Evolutionary conservation across 2,888 invertebrate genomes (phyloP).

Genomic region (Sarcophaga carnaria): DNA sequence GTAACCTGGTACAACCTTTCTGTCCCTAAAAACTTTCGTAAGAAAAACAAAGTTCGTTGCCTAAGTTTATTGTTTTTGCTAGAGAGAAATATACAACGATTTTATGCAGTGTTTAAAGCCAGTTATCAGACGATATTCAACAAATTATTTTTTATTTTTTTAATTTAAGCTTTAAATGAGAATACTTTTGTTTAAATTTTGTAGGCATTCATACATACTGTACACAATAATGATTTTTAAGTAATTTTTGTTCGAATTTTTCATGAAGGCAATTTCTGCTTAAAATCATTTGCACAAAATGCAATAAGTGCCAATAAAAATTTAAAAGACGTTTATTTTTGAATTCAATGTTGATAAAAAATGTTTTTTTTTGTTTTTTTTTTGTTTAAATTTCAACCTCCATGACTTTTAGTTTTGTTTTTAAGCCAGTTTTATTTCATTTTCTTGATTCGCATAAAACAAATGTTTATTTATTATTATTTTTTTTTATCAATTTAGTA

Average conservation of each 20-base stretch:
- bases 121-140: no score
- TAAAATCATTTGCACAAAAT: not conserved
- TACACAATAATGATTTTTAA: not conserved
- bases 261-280: not conserved
- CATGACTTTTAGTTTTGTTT: constrained; percentile 31
- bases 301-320: not conserved
- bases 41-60: no score
- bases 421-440: not conserved
- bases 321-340: not conserved
- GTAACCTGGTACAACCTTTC: no score
- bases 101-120: no score
- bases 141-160: no score
- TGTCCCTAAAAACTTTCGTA: no score
- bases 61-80: no score
- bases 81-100: no score
- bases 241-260: not conserved
- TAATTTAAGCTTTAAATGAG: no score
- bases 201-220: no score
- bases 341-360: not conserved
- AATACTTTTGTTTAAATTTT: no score
- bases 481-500: constrained; percentile 31
- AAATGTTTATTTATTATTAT: constrained; percentile 6
- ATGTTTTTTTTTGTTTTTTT: not conserved
- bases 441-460: constrained; percentile 25
- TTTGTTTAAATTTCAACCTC: not conserved